These are phyloP conservation scores for Xerus inauris DNA, from an alignment of 2,113 vertebrate genomes.

Conservation along the genomic window DNA sequence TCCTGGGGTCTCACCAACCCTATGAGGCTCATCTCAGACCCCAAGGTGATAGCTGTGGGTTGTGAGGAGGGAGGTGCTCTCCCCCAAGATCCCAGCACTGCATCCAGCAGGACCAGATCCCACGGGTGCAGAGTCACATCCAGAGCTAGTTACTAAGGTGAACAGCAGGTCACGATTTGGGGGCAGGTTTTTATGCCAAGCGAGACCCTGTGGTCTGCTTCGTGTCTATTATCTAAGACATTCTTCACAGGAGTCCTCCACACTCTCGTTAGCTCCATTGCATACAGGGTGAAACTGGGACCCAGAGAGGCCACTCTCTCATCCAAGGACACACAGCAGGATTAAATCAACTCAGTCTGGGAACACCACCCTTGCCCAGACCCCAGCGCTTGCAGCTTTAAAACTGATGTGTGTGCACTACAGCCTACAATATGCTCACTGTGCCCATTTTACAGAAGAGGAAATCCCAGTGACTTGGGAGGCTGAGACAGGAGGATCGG, in stretches of 20 bases:
- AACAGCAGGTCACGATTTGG: not conserved
- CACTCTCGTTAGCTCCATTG: not conserved
- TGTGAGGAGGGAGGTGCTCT: not conserved
- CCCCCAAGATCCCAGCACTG: not conserved
- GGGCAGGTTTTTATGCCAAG: too few relatives aligned
- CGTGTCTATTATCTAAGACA: not conserved
- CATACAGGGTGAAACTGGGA: not conserved
- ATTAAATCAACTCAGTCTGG: too few relatives aligned
- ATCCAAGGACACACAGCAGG: not conserved
- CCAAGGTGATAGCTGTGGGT: not conserved
- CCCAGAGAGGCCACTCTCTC: not conserved
- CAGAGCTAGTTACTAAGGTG: not conserved
- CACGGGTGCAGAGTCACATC: not conserved
- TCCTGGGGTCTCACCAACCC: not conserved
- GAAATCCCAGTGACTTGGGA: too few relatives aligned
- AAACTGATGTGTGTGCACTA: not conserved
- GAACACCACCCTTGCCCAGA: not conserved
- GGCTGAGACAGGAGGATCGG: too few relatives aligned
- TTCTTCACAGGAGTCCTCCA: not conserved
- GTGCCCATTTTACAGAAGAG: not conserved
- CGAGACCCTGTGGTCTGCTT: rapidly evolving
- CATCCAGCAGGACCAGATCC: not conserved
- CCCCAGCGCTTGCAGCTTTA: not conserved
- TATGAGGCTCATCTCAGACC: not conserved
- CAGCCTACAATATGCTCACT: not conserved